A percentile compares a stretch with the other conserved stretches of the same genome.
These are phyloP conservation scores for Mustela lutreola DNA, from an alignment of 2,113 vertebrate genomes.

Conservation along the genomic window DNA sequence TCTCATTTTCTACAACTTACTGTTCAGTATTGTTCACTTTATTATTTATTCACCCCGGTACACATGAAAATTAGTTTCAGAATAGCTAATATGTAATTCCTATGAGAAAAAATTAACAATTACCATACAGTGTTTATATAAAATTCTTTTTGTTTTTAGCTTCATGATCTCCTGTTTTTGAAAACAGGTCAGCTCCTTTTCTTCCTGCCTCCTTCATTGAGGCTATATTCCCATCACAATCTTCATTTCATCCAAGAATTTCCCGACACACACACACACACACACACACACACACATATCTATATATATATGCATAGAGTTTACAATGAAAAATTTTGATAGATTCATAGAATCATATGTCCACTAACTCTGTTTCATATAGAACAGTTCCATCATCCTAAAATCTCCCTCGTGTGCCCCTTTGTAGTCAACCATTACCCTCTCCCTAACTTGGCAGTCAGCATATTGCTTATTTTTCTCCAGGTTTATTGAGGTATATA, in stretches of 20 bases:
- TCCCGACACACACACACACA: background rate
- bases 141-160: background rate
- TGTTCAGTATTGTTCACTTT: background rate
- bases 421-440: background rate
- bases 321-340: background rate
- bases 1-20: background rate
- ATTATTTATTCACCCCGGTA: background rate
- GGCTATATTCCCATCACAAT: background rate
- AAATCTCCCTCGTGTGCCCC: background rate
- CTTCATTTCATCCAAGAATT: background rate
- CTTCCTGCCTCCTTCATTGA: background rate
- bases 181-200: background rate
- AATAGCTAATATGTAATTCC: background rate
- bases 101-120: background rate
- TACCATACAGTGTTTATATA: background rate
- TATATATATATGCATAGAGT: background rate
- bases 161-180: background rate
- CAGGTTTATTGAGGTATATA: background rate
- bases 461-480: background rate
- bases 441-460: background rate
- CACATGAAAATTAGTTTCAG: background rate
- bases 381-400: background rate
- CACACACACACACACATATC: no score
- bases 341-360: background rate
- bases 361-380: background rate